Evolutionary conservation across 2,888 invertebrate species (phyloP), one percentile per base, ranked within the genome.

Genomic region (Protodeltote pygarga): DNA sequence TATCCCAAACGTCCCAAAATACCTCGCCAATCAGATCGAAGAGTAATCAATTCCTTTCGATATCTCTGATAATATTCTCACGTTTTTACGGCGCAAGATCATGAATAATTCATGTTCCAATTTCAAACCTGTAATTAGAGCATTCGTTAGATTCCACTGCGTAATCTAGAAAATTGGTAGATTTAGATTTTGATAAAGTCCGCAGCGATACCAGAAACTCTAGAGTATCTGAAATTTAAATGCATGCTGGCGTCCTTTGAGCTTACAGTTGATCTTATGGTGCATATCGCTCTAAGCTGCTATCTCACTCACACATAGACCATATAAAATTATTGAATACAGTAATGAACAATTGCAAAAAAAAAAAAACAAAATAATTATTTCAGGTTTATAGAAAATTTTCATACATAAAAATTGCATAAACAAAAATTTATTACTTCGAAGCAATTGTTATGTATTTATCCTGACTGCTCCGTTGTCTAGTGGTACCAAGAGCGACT

Each of bases 91-190:
- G 2, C 3, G 11, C 13, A 5, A 34, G 15, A 28, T 58, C 37
- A 40, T 58, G 33, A 60, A 61, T 61, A 4, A 61, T 58, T 61
- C 25, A 31, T 9, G 8, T 20, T 41, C 10, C 25, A 2, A 41
- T 37, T 44, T 20, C 19, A 31, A 34, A 31, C 19, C 23, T 10
- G 10, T 33, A 60, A 61, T 58, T 41, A 24, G 34, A 42, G 5
- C 29, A 20, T 52, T 45, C 24, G 39, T 37, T 33, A 21, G 21
- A 38, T 20, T 17, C n/a, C 29, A 15, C 10, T 13, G 2, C 10
- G 11, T 17, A 51, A 55, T 51, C 42, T 27, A 44, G 38, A 51
- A 51, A 55, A 44, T 38, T 14, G 8, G n/a, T 28, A 5, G 5
- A 10, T 23, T 38, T 48, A 34, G 25, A 20, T 31, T 19, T 19